These are phyloP conservation scores for Maniola hyperantus DNA, from an alignment of 2,888 invertebrate genomes.

Conservation along the genomic window DNA sequence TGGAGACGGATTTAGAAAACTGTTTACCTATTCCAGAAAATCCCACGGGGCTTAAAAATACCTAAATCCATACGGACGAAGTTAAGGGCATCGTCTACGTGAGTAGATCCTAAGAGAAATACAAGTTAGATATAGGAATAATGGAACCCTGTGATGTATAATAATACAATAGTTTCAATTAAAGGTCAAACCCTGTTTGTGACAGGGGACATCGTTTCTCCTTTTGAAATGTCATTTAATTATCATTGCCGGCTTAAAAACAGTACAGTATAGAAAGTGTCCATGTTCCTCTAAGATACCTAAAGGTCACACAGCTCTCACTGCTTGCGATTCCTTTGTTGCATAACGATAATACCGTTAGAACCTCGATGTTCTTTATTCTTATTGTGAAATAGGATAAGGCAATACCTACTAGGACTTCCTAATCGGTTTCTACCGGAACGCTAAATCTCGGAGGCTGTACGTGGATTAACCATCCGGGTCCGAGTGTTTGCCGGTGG, in stretches of 20 bases:
- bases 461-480: too few species aligned
- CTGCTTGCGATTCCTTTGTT: slow-evolving; percentile 20
- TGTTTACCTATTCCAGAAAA: too few species aligned
- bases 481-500: too few species aligned
- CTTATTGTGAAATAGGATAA: slow-evolving; percentile 18
- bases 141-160: too few species aligned
- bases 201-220: slow-evolving; percentile 8
- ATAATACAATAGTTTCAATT: neutral
- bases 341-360: slow-evolving; percentile 17
- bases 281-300: slow-evolving; percentile 15
- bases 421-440: too few species aligned
- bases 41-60: too few species aligned
- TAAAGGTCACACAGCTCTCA: slow-evolving; percentile 20
- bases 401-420: neutral
- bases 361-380: slow-evolving; percentile 12
- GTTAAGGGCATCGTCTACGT: too few species aligned
- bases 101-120: too few species aligned
- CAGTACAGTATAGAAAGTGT: slow-evolving; percentile 16
- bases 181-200: neutral
- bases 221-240: slow-evolving; percentile 16
- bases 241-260: slow-evolving; percentile 12
- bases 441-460: too few species aligned
- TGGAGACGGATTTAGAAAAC: too few species aligned
- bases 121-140: too few species aligned
- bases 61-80: too few species aligned